phyloP scores from a whole-genome alignment of 2,797 vertebrate genomes.

The Onychomys arenicola region DNA sequence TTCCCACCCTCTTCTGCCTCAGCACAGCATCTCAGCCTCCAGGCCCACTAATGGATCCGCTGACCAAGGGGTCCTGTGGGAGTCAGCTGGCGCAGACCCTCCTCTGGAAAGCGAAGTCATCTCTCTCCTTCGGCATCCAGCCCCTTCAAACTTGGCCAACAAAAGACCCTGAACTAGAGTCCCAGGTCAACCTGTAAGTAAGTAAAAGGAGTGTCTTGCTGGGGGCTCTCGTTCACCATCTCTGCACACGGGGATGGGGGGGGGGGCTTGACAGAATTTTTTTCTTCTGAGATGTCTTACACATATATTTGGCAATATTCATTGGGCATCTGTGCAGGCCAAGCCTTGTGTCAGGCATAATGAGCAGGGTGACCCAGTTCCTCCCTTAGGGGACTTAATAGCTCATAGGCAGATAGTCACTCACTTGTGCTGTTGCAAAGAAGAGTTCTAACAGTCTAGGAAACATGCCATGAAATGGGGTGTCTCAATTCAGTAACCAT shows the following conservation, averaged over 20 bases:
- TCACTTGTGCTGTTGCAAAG: not conserved
- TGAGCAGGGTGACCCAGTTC: not conserved
- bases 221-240: not conserved
- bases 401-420: not conserved
- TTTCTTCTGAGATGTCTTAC: slow-evolving; percentile 11
- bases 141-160: slow-evolving; percentile 79
- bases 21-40: slow-evolving; percentile 69
- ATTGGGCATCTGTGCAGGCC: not conserved
- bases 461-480: not conserved
- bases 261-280: not conserved
- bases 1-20: slow-evolving; percentile 57
- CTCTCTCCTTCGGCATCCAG: slow-evolving; percentile 82
- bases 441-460: not conserved
- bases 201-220: slow-evolving; percentile 68
- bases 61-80: slow-evolving; percentile 75
- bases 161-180: slow-evolving; percentile 78
- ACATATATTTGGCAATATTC: not conserved
- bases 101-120: slow-evolving; percentile 82
- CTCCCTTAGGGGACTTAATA: not conserved
- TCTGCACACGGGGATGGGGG: not conserved
- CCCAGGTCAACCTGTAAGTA: slow-evolving; percentile 85
- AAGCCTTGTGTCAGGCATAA: not conserved
- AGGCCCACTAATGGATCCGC: slow-evolving; percentile 74
- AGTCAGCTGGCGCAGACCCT: slow-evolving; percentile 79
- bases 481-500: not conserved